Percentiles rank a stretch among this genome's conserved stretches.
Evolutionary conservation across 2,113 vertebrate species (phyloP).

Genomic region (Synodontis membranacea): DNA sequence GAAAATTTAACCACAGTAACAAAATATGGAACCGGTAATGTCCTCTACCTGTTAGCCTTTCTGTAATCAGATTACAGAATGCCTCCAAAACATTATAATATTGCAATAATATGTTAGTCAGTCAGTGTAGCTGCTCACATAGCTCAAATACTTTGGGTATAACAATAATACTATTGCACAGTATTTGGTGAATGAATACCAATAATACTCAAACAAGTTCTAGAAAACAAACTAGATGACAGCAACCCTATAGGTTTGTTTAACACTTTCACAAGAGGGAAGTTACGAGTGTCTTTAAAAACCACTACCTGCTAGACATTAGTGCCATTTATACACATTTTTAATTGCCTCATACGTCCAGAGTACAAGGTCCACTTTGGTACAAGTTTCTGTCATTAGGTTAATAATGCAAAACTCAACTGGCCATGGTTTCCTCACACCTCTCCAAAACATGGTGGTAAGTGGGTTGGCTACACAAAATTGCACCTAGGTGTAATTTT

Average conservation of each 20-base stretch:
- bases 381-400: too few species aligned
- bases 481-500: background rate
- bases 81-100: background rate
- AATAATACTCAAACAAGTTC: background rate
- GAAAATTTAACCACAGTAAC: background rate
- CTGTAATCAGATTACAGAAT: background rate
- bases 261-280: background rate
- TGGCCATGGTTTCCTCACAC: background rate
- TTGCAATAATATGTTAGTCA: background rate
- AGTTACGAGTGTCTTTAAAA: background rate
- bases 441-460: background rate
- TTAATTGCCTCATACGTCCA: background rate
- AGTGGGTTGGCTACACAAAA: background rate
- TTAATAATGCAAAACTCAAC: too few species aligned
- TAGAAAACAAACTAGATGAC: background rate
- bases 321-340: background rate
- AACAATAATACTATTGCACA: conserved; percentile 2
- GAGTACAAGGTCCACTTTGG: too few species aligned
- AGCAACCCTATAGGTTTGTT: background rate
- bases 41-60: background rate
- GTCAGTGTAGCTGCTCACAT: background rate
- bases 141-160: conserved; percentile 17
- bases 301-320: background rate
- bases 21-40: background rate
- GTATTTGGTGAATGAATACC: background rate